phyloP scores from a whole-genome alignment of 2,113 vertebrate species.

The Peucedramus taeniatus region DNA sequence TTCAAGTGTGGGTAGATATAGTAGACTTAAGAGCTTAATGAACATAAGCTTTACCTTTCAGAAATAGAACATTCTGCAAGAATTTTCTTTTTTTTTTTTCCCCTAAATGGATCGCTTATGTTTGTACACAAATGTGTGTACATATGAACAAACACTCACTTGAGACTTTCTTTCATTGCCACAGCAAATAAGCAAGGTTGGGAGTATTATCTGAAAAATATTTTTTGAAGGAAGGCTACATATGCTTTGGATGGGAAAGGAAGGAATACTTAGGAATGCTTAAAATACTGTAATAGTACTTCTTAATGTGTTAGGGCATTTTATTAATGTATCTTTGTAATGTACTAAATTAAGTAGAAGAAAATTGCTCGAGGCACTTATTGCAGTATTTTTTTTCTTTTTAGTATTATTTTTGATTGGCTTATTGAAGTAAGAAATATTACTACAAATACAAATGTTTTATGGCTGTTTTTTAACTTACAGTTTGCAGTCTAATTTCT shows the following conservation, averaged over 20 bases:
- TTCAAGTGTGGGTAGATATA: neutral
- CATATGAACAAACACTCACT: rapidly evolving
- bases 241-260: neutral
- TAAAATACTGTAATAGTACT: neutral
- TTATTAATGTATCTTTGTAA: neutral
- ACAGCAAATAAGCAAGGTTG: neutral
- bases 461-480: neutral
- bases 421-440: neutral
- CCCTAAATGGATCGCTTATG: neutral
- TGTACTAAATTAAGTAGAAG: neutral
- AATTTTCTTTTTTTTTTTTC: neutral
- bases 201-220: neutral
- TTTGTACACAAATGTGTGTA: neutral
- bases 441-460: neutral
- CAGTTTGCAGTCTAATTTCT: neutral
- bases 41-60: neutral
- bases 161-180: neutral
- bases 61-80: neutral
- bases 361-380: neutral
- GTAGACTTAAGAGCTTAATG: neutral
- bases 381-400: neutral
- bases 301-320: neutral
- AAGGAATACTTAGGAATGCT: neutral
- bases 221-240: neutral
- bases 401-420: neutral